These are phyloP conservation scores for Nettapus auritus DNA, from an alignment of 2,113 vertebrate species.

Conservation along the genomic window DNA sequence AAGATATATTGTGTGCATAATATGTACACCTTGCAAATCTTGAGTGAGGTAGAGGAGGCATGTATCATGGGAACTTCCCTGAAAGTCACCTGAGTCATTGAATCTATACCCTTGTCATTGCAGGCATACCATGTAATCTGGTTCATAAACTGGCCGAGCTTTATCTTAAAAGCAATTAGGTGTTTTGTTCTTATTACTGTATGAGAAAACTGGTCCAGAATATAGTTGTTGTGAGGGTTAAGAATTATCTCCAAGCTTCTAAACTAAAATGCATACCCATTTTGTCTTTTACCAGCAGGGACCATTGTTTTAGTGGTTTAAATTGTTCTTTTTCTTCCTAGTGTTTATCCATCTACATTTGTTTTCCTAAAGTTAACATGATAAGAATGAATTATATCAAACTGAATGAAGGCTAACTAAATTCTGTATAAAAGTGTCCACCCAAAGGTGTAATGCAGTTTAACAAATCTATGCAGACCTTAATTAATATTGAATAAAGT, in stretches of 20 bases:
- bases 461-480: not conserved
- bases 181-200: not conserved
- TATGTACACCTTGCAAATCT: not conserved
- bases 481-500: not conserved
- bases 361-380: constrained; percentile 30
- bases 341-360: not conserved
- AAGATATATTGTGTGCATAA: not conserved
- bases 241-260: not conserved
- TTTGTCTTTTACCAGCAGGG: not conserved
- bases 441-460: not conserved
- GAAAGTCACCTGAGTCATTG: not conserved
- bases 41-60: not conserved
- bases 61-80: not conserved
- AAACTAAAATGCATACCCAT: not conserved
- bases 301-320: not conserved
- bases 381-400: constrained; percentile 6
- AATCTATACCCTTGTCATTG: not conserved
- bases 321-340: not conserved
- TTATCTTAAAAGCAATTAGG: not conserved
- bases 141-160: not conserved
- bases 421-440: not conserved
- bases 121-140: not conserved
- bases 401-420: not conserved
- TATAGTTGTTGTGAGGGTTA: not conserved
- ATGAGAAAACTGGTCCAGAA: not conserved